These are phyloP conservation scores for Taurulus bubalis DNA, from an alignment of 2,113 vertebrate species.

Conservation along the genomic window DNA sequence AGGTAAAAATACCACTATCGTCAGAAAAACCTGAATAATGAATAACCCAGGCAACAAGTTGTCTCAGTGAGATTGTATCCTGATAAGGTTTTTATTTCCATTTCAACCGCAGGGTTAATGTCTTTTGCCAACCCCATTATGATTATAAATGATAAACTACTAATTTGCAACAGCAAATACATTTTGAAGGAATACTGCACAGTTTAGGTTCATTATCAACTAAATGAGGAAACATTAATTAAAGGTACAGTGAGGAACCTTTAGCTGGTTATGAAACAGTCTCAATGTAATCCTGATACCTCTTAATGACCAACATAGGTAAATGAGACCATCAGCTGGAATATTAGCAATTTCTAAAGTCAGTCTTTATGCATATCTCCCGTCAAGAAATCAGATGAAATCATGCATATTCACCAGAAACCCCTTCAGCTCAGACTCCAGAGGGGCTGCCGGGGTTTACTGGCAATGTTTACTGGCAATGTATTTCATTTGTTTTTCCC, in stretches of 20 bases:
- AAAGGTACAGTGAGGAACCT: not conserved
- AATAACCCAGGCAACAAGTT: not conserved
- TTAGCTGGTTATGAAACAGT: not conserved
- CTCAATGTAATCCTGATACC: not conserved
- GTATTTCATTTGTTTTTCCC: not conserved
- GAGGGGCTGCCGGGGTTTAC: too few relatives aligned
- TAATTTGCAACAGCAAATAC: not conserved
- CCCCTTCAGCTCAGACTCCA: too few relatives aligned
- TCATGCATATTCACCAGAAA: too few relatives aligned
- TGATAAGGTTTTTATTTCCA: not conserved
- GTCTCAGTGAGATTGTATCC: not conserved
- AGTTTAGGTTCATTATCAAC: not conserved
- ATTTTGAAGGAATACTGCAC: not conserved
- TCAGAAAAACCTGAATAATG: not conserved
- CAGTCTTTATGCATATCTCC: too few relatives aligned
- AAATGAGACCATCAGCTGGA: too few relatives aligned
- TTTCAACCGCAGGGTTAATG: not conserved
- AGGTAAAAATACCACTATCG: conserved; percentile 36
- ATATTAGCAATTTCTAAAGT: too few relatives aligned
- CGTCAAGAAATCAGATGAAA: too few relatives aligned
- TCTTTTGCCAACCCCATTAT: not conserved
- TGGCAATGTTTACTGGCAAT: not conserved
- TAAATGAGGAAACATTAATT: not conserved
- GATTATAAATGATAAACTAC: not conserved
- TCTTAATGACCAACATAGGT: not conserved